Percentiles rank a stretch among this genome's conserved stretches.
These are phyloP conservation scores for Pyrocephalus nanus DNA, from an alignment of 2,797 vertebrate species.

Conservation along the genomic window DNA sequence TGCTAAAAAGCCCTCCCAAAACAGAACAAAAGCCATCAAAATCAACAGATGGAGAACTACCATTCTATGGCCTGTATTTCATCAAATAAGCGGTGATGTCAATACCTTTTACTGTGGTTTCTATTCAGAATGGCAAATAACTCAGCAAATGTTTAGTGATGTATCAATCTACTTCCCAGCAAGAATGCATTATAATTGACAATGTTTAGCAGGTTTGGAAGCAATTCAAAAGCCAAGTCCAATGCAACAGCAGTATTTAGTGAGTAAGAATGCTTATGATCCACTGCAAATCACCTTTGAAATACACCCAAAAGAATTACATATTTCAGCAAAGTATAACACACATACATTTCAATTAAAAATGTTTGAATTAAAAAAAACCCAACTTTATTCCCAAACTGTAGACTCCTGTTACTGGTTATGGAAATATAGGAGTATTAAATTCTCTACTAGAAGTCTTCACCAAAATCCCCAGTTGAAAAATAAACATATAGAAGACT, in stretches of 20 bases:
- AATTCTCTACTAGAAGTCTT: constrained; percentile 1
- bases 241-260: background rate
- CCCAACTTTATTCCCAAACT: background rate
- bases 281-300: background rate
- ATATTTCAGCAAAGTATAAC: background rate
- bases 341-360: background rate
- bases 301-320: background rate
- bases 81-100: background rate
- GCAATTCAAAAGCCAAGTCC: background rate
- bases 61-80: background rate
- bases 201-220: background rate
- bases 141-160: background rate
- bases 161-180: background rate
- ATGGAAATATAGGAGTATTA: background rate
- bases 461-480: background rate
- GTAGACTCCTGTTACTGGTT: background rate
- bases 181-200: background rate
- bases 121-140: background rate
- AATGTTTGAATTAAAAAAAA: background rate
- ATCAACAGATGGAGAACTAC: background rate
- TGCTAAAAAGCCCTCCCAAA: background rate
- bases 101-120: background rate
- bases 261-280: background rate
- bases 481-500: background rate
- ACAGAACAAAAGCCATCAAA: background rate